Evolutionary conservation across 2,797 vertebrate species (phyloP).

Genomic region (Alauda arvensis): DNA sequence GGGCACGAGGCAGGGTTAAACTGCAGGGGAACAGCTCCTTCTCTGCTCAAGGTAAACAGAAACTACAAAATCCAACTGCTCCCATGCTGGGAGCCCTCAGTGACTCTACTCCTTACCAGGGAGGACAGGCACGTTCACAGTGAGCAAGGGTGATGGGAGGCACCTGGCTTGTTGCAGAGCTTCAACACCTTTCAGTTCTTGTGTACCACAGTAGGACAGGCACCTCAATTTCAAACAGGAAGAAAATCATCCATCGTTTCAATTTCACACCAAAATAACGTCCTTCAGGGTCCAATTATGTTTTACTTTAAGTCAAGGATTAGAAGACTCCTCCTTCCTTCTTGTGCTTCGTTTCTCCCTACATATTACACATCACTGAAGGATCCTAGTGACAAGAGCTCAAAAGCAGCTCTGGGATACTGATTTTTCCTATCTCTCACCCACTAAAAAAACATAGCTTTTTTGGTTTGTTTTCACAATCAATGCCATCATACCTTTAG

Average conservation of each 20-base stretch:
- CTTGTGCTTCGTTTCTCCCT: not conserved
- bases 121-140: accelerated
- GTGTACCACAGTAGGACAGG: not conserved
- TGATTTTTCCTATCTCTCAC: not conserved
- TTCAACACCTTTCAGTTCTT: not conserved
- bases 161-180: not conserved
- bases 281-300: not conserved
- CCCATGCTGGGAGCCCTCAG: not conserved
- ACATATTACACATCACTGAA: not conserved
- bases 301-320: not conserved
- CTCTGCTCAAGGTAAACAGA: not conserved
- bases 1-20: accelerated
- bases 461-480: not conserved
- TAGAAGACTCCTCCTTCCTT: not conserved
- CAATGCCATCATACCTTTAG: not conserved
- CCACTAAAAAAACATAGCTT: not conserved
- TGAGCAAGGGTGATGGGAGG: not conserved
- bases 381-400: not conserved
- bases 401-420: not conserved
- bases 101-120: not conserved
- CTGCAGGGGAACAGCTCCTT: not conserved
- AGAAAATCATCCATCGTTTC: not conserved
- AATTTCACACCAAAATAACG: not conserved
- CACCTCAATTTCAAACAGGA: accelerated
- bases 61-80: not conserved